Conservation (phyloP, 2,888 invertebrate species). For the Alloplasta piceator region DNA sequence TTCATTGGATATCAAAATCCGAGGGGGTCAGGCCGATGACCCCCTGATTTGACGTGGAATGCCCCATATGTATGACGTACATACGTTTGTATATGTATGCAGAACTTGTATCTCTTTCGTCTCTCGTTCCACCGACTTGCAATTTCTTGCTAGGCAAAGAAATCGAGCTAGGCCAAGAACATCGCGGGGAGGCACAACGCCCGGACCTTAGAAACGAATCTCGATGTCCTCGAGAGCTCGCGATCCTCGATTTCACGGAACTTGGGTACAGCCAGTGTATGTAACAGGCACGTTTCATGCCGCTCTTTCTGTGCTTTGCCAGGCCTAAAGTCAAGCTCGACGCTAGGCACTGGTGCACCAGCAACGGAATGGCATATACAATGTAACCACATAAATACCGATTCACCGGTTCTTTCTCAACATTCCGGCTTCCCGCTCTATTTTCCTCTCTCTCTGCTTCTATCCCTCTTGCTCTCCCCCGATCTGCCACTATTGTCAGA, state of each 20-base stretch:
- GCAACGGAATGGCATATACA: slow-evolving; percentile 38
- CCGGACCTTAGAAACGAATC: slow-evolving; percentile 58
- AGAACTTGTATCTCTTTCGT: slow-evolving; percentile 36
- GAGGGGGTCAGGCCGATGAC: too few species aligned
- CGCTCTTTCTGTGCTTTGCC: slow-evolving; percentile 14
- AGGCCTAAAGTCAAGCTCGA: slow-evolving; percentile 39
- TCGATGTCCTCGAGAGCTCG: slow-evolving; percentile 66
- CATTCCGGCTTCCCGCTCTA: slow-evolving; percentile 7
- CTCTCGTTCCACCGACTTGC: slow-evolving; percentile 28
- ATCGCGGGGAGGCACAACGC: slow-evolving; percentile 28
- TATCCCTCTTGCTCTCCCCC: slow-evolving; percentile 12
- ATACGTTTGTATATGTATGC: slow-evolving; percentile 3
- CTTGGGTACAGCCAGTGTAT: slow-evolving; percentile 52
- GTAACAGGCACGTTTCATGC: slow-evolving; percentile 60
- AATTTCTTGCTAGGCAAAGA: slow-evolving; percentile 43
- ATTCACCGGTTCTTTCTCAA: slow-evolving; percentile 31
- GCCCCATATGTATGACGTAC: neutral
- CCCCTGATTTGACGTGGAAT: too few species aligned
- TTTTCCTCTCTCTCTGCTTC: neutral
- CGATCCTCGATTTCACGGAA: slow-evolving; percentile 72
- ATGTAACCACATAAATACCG: slow-evolving; percentile 47
- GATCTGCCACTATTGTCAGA: slow-evolving; percentile 45
- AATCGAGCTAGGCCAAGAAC: slow-evolving; percentile 47
- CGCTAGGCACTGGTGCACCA: slow-evolving; percentile 16
- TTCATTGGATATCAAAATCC: too few species aligned